Evolutionary conservation across 2,888 invertebrate species (phyloP).

Genomic region (Oxycera nigricornis): DNA sequence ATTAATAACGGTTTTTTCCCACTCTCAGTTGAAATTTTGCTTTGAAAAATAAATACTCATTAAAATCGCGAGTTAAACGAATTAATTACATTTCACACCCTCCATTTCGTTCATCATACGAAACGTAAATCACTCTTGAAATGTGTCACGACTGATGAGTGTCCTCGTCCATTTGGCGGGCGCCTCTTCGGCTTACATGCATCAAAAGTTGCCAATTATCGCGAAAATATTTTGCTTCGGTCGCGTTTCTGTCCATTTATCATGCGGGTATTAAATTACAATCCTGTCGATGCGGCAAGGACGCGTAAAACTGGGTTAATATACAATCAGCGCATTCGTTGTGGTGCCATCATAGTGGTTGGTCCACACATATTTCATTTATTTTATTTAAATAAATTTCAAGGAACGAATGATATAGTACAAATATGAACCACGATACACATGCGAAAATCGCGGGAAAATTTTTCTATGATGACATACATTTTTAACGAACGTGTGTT

Average conservation of each 20-base stretch:
- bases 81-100: conserved; percentile 27
- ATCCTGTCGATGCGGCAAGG: conserved; percentile 29
- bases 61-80: background rate
- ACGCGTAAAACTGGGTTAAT: conserved; percentile 19
- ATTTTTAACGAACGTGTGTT: background rate
- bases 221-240: conserved; percentile 22
- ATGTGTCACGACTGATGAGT: background rate
- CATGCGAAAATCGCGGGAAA: conserved; percentile 7
- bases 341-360: background rate
- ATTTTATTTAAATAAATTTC: conserved; percentile 31
- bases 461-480: too few species aligned
- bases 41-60: background rate
- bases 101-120: conserved; percentile 19
- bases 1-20: too few species aligned
- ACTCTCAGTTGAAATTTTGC: too few species aligned
- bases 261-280: conserved; percentile 26
- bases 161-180: background rate
- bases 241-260: conserved; percentile 20
- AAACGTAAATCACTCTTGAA: conserved; percentile 1
- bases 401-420: background rate
- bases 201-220: conserved; percentile 37
- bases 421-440: background rate
- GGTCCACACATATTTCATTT: background rate
- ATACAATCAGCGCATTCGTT: conserved; percentile 6
- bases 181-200: background rate